These are phyloP conservation scores for Onychomys arenicola DNA, from an alignment of 2,797 vertebrate genomes.

Conservation along the genomic window DNA sequence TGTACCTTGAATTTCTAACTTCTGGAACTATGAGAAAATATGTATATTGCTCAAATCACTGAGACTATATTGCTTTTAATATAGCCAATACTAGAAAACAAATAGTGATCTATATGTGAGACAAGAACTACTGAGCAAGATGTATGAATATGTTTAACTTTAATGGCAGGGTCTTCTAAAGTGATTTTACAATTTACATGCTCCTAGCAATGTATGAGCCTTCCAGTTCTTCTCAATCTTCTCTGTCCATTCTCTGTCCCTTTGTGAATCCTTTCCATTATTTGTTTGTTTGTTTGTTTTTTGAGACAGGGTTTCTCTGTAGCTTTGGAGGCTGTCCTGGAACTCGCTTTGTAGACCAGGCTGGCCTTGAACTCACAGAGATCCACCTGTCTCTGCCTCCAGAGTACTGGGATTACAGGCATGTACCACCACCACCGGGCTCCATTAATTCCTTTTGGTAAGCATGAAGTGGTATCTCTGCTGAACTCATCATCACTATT, in stretches of 20 bases:
- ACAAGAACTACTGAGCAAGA: not conserved
- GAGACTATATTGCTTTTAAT: not conserved
- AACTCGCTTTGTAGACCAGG: too few relatives aligned
- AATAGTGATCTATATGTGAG: not conserved
- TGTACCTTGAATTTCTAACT: not conserved
- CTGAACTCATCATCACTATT: not conserved
- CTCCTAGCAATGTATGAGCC: not conserved
- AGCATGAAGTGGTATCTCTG: not conserved
- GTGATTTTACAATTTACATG: not conserved
- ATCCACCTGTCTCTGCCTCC: too few relatives aligned
- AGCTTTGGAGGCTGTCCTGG: too few relatives aligned
- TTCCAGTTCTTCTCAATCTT: not conserved
- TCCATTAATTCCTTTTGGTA: not conserved
- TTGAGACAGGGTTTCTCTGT: too few relatives aligned
- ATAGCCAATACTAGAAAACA: not conserved
- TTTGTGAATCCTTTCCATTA: too few relatives aligned
- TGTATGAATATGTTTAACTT: not conserved
- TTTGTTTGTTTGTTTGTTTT: too few relatives aligned
- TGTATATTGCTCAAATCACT: not conserved
- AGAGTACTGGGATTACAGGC: too few relatives aligned
- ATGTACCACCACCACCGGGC: too few relatives aligned
- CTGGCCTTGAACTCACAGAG: too few relatives aligned
- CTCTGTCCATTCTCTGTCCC: not conserved
- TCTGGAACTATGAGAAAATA: not conserved
- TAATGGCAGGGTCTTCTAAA: not conserved